Base-by-base conservation (phyloP, 2,888 invertebrate species). In the Pyrrhosoma nymphula region DNA sequence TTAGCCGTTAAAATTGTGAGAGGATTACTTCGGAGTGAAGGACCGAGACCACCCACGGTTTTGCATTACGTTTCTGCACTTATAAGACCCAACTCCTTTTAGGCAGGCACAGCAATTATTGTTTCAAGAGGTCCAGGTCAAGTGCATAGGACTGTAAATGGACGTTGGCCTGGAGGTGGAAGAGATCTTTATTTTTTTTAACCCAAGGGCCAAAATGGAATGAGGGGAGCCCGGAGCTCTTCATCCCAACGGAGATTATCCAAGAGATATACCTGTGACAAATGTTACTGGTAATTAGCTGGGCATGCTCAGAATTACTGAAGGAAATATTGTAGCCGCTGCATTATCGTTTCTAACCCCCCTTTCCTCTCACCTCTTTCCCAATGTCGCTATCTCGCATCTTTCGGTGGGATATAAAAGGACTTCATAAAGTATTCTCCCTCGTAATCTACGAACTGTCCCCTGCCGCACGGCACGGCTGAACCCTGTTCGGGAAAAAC, bases 231-330 rank as follows among this genome's bases (percentile, higher is more conserved):
- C 47, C 55, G 55, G n/a, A 55, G 69, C 39, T 47, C 47, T 69
- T 93, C 47, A 93, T 75, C 47, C 69, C 93, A n/a, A 16, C n/a
- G 39, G 69, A 93, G 93, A 93, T 93, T 93, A 93, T 93, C 93
- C 69, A 35, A 3, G 47, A 69, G 75, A 93, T 63, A 93, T 55
- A 47, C 47, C 69, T 69, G 69, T 93, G 93, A 93, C 69, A 93
- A 93, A 93, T 93, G 93, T 35, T 35, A 35, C 2, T 26, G 69
- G 93, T 93, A 93, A 93, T 93, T 75, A 93, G 93, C 69, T 69
- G 93, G 93, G 93, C 69, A n/a, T 63, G 93, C 63, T 75, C 69
- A 93, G 47, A 69, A 93, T 93, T 93, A 93, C 39, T 93, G 93
- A 47, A 23, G 93, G 75, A n/a, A 69, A 93, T 69, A 55, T 30